Evolutionary conservation across 2,113 vertebrate genomes (phyloP), one percentile per base, ranked within the genome.

Genomic region (Manacus vitellinus): DNA sequence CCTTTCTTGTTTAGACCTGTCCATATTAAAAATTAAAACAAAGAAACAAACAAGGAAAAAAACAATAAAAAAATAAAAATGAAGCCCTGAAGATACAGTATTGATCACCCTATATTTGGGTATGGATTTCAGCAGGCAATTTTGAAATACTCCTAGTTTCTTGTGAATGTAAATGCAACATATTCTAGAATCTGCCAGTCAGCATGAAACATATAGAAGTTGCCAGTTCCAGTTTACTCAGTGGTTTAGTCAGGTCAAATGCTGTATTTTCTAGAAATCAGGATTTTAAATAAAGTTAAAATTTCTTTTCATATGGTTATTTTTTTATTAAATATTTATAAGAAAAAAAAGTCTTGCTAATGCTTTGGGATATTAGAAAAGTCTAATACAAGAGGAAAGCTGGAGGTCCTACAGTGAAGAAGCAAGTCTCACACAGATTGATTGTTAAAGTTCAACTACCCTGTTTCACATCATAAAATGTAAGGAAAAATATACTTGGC

Each of bases 401-500:
- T 92, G 73, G 24, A 78, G 52, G 44, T 95, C 77, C 86, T 76
- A 70, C 30, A 95, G 66, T 67, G 91, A 81, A 94, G 66, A 74
- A 77, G 46, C 62, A 56, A 54, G 59, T 61, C 47, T 47, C 21
- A 13, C 31, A 66, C 27, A 85, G 79, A 70, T 74, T 91, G 70
- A 59, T 91, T 61, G 67, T 46, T 62, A 92, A 94, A 41, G 1
- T 79, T 88, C 51, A 82, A 65, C 87, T 82, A 88, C 61, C 3
- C 44, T 92, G 92, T 93, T 97, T 94, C 66, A 74, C 80, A 58
- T 67, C 86, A 88, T 66, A 84, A 91, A 95, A 88, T 37, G 31
- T 83, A 97, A 96, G 91, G 86, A 95, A 95, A 97, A 89, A 46
- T 85, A 96, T 81, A 95, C 56, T 78, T 74, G 61, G 86, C 47